A percentile compares a stretch with the other conserved stretches of the same genome.
Conservation (phyloP, 2,888 invertebrate species). For the Sisyra nigra region DNA sequence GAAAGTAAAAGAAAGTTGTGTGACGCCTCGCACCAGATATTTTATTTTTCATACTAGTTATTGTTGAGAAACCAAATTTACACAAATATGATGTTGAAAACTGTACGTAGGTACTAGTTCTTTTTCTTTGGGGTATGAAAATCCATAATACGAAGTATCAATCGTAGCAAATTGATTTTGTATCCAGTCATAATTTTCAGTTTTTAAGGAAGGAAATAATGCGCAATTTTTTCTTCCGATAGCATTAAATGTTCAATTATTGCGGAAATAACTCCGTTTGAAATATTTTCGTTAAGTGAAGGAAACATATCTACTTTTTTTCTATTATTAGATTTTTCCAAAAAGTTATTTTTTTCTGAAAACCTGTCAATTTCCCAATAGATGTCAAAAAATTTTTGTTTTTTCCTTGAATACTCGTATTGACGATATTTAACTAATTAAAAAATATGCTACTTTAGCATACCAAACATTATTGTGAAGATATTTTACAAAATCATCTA, state of each 20-base stretch:
- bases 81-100: too few species aligned
- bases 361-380: not conserved
- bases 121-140: slow-evolving; percentile 9
- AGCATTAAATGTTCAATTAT: not conserved
- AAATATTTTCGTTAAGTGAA: not conserved
- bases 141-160: not conserved
- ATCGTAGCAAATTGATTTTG: slow-evolving; percentile 2
- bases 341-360: not conserved
- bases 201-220: not conserved
- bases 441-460: slow-evolving; percentile 9
- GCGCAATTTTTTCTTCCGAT: not conserved
- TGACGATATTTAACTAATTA: not conserved
- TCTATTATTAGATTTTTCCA: not conserved
- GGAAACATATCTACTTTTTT: not conserved
- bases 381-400: not conserved
- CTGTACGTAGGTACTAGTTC: slow-evolving; percentile 9
- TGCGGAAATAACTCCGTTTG: not conserved
- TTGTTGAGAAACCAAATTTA: too few species aligned
- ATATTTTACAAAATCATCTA: not conserved
- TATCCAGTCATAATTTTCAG: not conserved
- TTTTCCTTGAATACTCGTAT: slow-evolving; percentile 1
- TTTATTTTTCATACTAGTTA: too few species aligned
- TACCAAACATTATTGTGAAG: slow-evolving; percentile 8
- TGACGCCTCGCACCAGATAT: too few species aligned
- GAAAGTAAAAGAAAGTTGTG: too few species aligned